Evolutionary conservation across 1,140 invertebrate species (phyloP).

Genomic region (Triops cancriformis): DNA sequence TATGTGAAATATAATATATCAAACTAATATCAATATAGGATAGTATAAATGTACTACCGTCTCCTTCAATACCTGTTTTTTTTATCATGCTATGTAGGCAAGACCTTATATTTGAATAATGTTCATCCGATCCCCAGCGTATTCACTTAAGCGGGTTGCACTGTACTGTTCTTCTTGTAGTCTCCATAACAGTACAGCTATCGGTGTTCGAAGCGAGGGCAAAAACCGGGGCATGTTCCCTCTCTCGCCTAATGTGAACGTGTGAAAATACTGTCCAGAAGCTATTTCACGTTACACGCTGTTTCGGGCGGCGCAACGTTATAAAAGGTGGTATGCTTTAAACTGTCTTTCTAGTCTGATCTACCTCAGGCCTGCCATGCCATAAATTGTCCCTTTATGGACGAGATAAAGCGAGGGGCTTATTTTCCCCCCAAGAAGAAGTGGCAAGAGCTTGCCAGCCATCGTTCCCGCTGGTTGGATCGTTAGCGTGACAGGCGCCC

Average conservation of each 20-base stretch:
- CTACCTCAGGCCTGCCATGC: slow-evolving; percentile 8
- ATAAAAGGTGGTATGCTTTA: slow-evolving; percentile 6
- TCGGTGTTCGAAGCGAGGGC: no score
- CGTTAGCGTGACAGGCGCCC: slow-evolving; percentile 21
- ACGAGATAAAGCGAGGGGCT: slow-evolving; percentile 21
- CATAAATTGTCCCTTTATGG: slow-evolving; percentile 25
- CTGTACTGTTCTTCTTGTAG: no score
- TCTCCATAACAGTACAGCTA: no score
- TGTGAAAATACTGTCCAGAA: slow-evolving; percentile 6
- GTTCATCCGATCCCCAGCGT: no score
- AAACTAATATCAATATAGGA: no score
- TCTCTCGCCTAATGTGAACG: neutral
- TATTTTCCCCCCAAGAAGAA: slow-evolving; percentile 1
- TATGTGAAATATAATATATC: no score
- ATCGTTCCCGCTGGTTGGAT: slow-evolving; percentile 9
- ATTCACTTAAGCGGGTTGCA: no score
- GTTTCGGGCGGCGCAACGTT: neutral
- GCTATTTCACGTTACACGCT: neutral
- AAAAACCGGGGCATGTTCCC: no score
- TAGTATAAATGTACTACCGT: no score
- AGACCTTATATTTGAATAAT: no score
- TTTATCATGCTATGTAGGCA: no score
- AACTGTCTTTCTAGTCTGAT: neutral
- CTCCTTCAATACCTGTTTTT: no score
- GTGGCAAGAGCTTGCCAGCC: slow-evolving; percentile 1